These are phyloP conservation scores for Labrus mixtus DNA, from an alignment of 2,113 vertebrate species.

Conservation along the genomic window DNA sequence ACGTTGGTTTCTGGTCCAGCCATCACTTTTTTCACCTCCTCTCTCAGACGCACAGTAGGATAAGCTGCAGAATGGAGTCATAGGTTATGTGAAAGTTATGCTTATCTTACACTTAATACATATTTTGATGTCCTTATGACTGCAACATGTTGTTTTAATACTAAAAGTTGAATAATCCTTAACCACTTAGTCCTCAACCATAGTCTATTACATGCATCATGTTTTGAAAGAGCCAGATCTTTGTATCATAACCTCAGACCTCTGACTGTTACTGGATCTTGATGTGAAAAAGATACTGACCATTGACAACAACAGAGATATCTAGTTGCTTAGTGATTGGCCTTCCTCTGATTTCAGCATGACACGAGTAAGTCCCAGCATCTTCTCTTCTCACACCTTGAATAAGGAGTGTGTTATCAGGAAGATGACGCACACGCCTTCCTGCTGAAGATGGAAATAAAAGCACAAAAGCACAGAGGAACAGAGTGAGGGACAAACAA, in stretches of 20 bases:
- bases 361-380: slow-evolving; percentile 75
- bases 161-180: background rate
- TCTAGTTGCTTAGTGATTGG: background rate
- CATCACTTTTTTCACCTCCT: slow-evolving; percentile 63
- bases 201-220: too few relatives aligned
- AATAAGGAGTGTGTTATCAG: slow-evolving; percentile 69
- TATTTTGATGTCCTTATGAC: background rate
- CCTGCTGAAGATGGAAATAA: slow-evolving; percentile 15
- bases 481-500: background rate
- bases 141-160: too few relatives aligned
- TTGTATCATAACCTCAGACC: background rate
- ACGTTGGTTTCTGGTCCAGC: slow-evolving; percentile 76
- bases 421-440: slow-evolving; percentile 7
- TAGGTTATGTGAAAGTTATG: background rate
- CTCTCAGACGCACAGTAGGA: slow-evolving; percentile 61
- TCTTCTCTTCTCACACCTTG: slow-evolving; percentile 65
- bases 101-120: background rate
- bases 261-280: background rate
- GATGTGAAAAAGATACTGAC: slow-evolving; percentile 53
- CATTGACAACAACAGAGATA: slow-evolving; percentile 80
- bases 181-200: background rate
- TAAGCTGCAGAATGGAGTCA: slow-evolving; percentile 60
- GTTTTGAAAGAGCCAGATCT: background rate
- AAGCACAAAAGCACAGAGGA: too few relatives aligned
- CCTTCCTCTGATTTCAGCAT: slow-evolving; percentile 73